These are phyloP conservation scores for Sialia sialis DNA, from an alignment of 2,113 vertebrate genomes.

Conservation along the genomic window DNA sequence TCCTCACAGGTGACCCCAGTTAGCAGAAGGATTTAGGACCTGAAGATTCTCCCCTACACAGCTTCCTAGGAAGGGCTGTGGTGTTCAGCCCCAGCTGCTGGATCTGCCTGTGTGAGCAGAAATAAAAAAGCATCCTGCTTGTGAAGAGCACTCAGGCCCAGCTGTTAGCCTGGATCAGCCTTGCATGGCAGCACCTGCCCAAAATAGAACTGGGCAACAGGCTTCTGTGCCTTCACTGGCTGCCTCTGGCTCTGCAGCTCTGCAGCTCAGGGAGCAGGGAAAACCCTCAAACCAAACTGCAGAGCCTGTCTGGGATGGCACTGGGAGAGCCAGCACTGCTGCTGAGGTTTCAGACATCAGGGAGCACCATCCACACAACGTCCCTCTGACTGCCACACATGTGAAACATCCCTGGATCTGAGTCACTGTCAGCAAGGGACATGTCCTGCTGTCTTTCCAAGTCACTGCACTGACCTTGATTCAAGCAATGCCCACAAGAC, in stretches of 20 bases:
- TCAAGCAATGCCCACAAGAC: background rate
- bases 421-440: background rate
- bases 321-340: background rate
- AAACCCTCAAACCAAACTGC: background rate
- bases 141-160: conserved; percentile 2
- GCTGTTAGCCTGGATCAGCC: conserved; percentile 45
- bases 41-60: background rate
- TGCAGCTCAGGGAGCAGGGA: background rate
- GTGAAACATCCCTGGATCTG: background rate
- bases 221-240: background rate
- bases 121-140: background rate
- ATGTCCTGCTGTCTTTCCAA: background rate
- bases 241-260: conserved; percentile 3
- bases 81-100: background rate
- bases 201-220: conserved; percentile 36
- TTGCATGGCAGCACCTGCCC: conserved; percentile 27
- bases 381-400: background rate
- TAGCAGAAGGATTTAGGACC: background rate
- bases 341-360: background rate
- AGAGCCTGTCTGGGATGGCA: background rate
- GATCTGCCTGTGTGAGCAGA: background rate
- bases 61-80: background rate
- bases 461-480: background rate
- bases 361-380: accelerated
- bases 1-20: background rate